phyloP scores from a whole-genome alignment of 2,888 invertebrate species.

The Lochmaea capreae region DNA sequence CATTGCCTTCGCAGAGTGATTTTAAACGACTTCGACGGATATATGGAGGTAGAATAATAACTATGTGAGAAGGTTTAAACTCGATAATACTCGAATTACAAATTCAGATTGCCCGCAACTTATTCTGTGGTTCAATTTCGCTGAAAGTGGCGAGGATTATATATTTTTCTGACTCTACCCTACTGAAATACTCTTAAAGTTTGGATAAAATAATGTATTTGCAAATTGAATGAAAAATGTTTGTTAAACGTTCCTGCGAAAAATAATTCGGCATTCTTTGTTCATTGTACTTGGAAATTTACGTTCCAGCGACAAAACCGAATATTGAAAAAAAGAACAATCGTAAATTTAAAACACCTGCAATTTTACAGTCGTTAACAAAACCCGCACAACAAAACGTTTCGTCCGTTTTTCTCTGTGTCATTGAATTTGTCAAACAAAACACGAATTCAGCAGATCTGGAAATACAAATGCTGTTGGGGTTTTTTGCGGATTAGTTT shows the following conservation, averaged over 20 bases:
- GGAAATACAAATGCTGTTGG: conserved; percentile 21
- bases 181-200: no score
- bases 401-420: not conserved
- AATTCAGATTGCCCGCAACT: conserved; percentile 54
- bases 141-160: not conserved
- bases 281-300: not conserved
- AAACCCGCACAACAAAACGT: not conserved
- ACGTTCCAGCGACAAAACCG: not conserved
- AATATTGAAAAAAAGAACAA: not conserved
- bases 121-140: not conserved
- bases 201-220: no score
- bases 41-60: conserved; percentile 44
- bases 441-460: not conserved
- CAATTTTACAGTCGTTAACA: not conserved
- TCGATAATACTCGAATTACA: conserved; percentile 59
- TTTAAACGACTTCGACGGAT: conserved; percentile 46
- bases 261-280: not conserved
- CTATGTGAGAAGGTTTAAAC: conserved; percentile 54
- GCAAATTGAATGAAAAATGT: no score
- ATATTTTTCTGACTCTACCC: not conserved
- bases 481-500: conserved; percentile 12
- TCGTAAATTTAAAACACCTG: conserved; percentile 2
- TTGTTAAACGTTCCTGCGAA: not conserved
- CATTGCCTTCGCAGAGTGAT: conserved; percentile 59
- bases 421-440: conserved; percentile 5